Base-by-base conservation (phyloP, 2,888 invertebrate species). In the Conistra vaccinii region DNA sequence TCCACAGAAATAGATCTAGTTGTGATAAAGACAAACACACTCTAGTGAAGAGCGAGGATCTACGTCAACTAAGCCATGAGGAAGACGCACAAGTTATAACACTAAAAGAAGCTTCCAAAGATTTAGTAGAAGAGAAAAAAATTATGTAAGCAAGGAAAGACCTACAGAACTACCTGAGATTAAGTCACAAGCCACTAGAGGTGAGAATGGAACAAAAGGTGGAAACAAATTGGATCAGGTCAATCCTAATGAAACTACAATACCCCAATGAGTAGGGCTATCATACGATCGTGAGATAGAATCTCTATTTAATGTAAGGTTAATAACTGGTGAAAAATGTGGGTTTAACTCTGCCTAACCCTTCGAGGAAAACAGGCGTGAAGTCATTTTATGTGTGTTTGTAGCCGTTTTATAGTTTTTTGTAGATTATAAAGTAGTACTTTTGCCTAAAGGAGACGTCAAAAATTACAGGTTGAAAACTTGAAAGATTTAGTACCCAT, bases 241-340 rank as follows among this genome's bases (percentile, higher is more conserved):
- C 48, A 42, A 14, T 26, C 29, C 23, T 14, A 61, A 76, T 76
- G 7, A 20, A 45, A 48, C n/a, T 10, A 76, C 76, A 76, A 76
- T 76, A 69, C 61, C 29, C 35, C 20, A 29, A 39, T 9, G 14
- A 39, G n/a, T 42, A 29, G 35, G 7, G 1, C 69, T 61, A 55
- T 32, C 32, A 69, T 77, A 23, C 23, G 55, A 69, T 39, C 69
- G 69, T 77, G 69, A 26, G 70, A 63, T 32, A 39, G 10, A 62
- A 57, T 62, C 48, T 39, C 23, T 57, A 29, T 23, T 35, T 3
- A 57, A 35, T 3, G 23, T 69, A 20, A 69, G 17, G n/a, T 48
- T 45, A 14, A 62, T 61, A 26, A 9, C 9, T n/a, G 23, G 3
- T 51, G 3, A 51, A 51, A 51, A 51, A 51, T 10, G 10, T 51